Evolutionary conservation across 2,888 invertebrate genomes (phyloP), one percentile per base, ranked within the genome.

Genomic region (Notodonta ziczac): DNA sequence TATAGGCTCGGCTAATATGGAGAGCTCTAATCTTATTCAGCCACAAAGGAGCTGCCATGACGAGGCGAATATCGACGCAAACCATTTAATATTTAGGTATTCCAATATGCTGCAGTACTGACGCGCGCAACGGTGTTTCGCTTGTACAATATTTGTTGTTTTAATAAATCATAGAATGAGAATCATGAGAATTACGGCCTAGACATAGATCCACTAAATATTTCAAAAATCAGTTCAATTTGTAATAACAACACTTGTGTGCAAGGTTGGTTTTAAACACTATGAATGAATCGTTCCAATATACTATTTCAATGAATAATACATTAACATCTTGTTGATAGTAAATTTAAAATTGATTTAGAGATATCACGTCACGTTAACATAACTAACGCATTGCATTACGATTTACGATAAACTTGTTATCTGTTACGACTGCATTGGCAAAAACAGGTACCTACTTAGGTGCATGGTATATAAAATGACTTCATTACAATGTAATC

Each of bases 51-150:
- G 86, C 87, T 87, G 89, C 87, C 91, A 91, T 93, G 93, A 93
- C 91, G 79, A 73, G 78, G 91, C 92, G 76, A 83, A 88, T 88
- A 85, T 88, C 82, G 83, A 88, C 85, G 87, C 89, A 79, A 91
- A 89, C 90, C 90, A 89, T 91, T 93, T 91, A 87, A 91, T 91
- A 90, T 91, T 92, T 90, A 90, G 90, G 89, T 92, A 90, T 91
- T 89, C 82, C 84, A 82, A 88, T 86, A 84, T 81, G 81, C 82
- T 80, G 78, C 66, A 73, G 88, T 90, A 89, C 88, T 76, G 81
- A 61, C 80, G 81, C 58, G 74, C 57, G 70, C 78, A 84, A 62
- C 65, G 24, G 53, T 61, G 56, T 56, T 73, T 60, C 42, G 10
- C n/a, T 40, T 35, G 5, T 13, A 46, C 42, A 59, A 59, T 39